Base-by-base conservation (phyloP, 1,140 invertebrate species). In the Belonocnema kinseyi region DNA sequence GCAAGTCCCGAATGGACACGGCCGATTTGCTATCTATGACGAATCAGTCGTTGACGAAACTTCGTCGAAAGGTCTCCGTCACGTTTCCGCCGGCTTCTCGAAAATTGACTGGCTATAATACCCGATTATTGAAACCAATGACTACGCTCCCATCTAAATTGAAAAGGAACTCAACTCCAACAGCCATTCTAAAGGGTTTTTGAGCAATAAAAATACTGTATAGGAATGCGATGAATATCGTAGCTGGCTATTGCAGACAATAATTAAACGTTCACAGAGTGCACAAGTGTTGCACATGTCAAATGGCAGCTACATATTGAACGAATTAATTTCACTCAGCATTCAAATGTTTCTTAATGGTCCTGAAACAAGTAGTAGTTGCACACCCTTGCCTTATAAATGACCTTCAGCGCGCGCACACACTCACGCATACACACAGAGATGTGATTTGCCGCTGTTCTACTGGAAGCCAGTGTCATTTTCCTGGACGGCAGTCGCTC, bases 1-100 rank as follows among this genome's bases (percentile, higher is more conserved):
- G 74, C 66, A 74, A 83, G 81, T 81, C 82, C 78, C 76, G 74
- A 76, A 8, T 16, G 10, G 73, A 74, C 66, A 76, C 81, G 80
- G 80, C 78, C 82, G 72, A 80, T 81, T 73, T 53, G 71, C 74
- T 77, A 86, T 83, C 84, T 83, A 82, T 83, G 85, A 88, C 85
- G 86, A 86, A 88, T 88, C 86, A 88, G 82, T 89, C 87, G 82
- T 79, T 86, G 86, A 86, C 85, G 85, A 84, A 81, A 75, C 46
- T 76, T 81, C 88, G 87, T 80, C 88, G 81, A 77, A 88, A 88
- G 86, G 86, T 85, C 83, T 86, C 79, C 84, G 84, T 81, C 81
- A 78, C 83, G 75, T 83, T 73, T 81, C 81, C 80, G 76, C 81
- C 75, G 79, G 56, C 77, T 80, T 80, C 77, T 78, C 76, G 58